Evolutionary conservation across 2,113 vertebrate genomes (phyloP).

Genomic region (Pygoscelis adeliae): DNA sequence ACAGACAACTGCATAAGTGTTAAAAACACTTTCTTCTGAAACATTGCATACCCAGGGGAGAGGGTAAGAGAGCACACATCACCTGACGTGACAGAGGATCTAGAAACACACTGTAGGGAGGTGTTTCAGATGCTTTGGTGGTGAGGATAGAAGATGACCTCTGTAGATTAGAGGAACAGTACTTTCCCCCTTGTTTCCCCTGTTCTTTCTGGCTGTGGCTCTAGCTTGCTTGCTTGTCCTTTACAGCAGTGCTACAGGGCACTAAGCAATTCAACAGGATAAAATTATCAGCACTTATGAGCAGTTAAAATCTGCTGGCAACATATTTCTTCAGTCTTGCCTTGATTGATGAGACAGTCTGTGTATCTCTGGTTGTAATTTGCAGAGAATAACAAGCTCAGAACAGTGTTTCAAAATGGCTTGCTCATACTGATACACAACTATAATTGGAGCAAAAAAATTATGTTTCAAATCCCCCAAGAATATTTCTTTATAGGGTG

Average conservation of each 20-base stretch:
- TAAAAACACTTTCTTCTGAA: neutral
- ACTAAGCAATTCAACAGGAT: neutral
- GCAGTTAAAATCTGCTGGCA: neutral
- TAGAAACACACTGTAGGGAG: neutral
- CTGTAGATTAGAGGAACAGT: neutral
- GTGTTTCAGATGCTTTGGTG: neutral
- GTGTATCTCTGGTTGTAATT: neutral
- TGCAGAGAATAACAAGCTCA: neutral
- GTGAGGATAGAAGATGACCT: neutral
- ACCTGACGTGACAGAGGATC: neutral
- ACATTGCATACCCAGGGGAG: neutral
- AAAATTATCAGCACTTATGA: neutral
- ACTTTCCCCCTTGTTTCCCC: neutral
- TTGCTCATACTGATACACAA: neutral
- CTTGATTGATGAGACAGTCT: neutral
- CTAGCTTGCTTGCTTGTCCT: neutral
- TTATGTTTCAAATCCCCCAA: neutral
- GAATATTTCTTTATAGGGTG: neutral
- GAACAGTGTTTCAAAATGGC: neutral
- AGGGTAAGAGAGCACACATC: neutral
- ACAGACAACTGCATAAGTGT: neutral
- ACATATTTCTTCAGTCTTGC: neutral
- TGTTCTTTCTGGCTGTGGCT: neutral
- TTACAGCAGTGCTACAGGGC: neutral
- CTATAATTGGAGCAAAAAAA: neutral